These are phyloP conservation scores for Aulostomus chinensis DNA, from an alignment of 2,797 vertebrate genomes.

Conservation along the genomic window DNA sequence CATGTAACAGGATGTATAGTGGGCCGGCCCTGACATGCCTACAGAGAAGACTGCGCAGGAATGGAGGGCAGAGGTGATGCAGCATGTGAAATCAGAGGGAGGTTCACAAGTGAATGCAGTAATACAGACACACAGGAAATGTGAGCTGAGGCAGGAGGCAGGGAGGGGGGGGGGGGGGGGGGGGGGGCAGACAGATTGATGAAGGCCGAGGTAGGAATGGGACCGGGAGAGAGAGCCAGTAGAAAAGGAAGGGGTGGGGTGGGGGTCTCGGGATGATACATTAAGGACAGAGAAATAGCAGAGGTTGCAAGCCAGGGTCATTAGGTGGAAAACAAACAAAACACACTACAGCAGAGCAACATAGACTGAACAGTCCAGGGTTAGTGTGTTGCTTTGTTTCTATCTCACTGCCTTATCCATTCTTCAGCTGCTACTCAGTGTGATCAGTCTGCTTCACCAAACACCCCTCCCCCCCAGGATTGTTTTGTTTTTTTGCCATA, in stretches of 20 bases:
- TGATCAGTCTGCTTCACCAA: constrained; percentile 30
- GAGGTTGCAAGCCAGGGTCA: neutral
- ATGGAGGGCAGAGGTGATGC: neutral
- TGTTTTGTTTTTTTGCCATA: constrained; percentile 51
- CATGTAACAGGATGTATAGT: neutral
- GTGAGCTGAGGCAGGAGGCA: constrained; percentile 3
- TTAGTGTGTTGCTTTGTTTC: neutral
- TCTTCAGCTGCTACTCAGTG: constrained; percentile 19
- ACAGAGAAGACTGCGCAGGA: constrained; percentile 5
- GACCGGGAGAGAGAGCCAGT: neutral
- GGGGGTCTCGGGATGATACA: neutral
- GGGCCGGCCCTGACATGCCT: constrained; percentile 10
- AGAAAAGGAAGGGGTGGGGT: neutral
- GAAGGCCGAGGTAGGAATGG: constrained; percentile 8
- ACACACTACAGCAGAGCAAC: neutral
- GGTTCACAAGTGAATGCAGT: neutral
- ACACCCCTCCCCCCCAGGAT: constrained; percentile 41
- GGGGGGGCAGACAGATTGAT: constrained; percentile 3
- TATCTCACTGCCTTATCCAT: neutral
- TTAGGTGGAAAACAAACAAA: neutral
- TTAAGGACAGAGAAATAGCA: constrained; percentile 5
- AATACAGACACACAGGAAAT: constrained; percentile 6
- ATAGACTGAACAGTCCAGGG: neutral
- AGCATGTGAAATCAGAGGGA: constrained; percentile 12
- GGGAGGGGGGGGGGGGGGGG: constrained; percentile 6